Conservation (phyloP, 2,888 invertebrate species). For the Pachliopta kotzebuea region DNA sequence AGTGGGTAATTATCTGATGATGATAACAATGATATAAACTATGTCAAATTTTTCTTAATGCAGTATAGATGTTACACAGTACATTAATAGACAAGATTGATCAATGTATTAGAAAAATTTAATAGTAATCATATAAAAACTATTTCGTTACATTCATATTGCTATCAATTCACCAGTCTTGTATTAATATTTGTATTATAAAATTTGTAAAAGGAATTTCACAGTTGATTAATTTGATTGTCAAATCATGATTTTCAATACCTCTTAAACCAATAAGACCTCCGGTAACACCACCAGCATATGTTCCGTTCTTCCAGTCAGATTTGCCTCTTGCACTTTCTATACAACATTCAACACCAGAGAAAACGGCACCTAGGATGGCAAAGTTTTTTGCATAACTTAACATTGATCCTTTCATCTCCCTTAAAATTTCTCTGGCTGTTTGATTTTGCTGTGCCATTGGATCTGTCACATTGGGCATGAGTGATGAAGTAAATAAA, state of each 20-base stretch:
- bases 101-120: too few relatives aligned
- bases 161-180: too few relatives aligned
- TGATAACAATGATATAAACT: too few relatives aligned
- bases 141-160: too few relatives aligned
- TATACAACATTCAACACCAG: conserved; percentile 95
- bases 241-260: conserved; percentile 41
- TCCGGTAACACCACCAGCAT: conserved; percentile 96
- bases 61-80: too few relatives aligned
- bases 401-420: conserved; percentile 94
- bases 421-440: conserved; percentile 91
- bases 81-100: too few relatives aligned
- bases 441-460: conserved; percentile 87
- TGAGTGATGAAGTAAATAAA: conserved; percentile 97
- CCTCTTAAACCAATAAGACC: conserved; percentile 93
- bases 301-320: conserved; percentile 98
- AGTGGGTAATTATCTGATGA: too few relatives aligned
- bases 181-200: too few relatives aligned
- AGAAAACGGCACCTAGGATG: conserved; percentile 95
- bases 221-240: too few relatives aligned
- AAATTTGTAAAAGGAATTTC: too few relatives aligned
- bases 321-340: conserved; percentile 97
- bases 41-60: too few relatives aligned
- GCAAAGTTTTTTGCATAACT: conserved; percentile 99
- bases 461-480: conserved; percentile 88
- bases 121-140: too few relatives aligned